Conservation (phyloP, 2,888 invertebrate species). For the Papilio demoleus region DNA sequence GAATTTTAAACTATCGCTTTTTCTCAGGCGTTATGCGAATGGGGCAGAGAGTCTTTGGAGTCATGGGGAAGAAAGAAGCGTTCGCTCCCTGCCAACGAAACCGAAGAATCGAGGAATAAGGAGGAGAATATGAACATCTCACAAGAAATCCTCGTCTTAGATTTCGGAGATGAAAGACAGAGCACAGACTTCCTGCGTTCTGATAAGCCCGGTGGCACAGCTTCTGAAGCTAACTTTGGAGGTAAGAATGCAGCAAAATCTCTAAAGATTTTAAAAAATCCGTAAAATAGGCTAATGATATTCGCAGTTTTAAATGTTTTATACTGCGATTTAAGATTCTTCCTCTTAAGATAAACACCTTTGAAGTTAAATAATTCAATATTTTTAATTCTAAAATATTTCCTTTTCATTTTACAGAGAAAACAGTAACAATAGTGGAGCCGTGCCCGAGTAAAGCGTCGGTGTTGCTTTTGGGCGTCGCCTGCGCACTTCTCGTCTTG, state of each 20-base stretch:
- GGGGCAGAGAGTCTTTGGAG: conserved; percentile 94
- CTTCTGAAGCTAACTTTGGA: conserved; percentile 87
- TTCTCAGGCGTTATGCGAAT: conserved; percentile 92
- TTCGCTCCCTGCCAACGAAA: conserved; percentile 84
- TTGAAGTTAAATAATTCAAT: too few species aligned
- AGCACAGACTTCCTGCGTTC: conserved; percentile 89
- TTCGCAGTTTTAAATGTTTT: too few species aligned
- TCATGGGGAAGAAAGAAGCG: conserved; percentile 96
- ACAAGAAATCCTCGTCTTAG: conserved; percentile 95
- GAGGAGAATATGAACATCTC: conserved; percentile 96
- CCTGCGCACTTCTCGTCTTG: conserved; percentile 94
- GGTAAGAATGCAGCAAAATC: conserved; percentile 80
- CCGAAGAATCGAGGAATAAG: conserved; percentile 84
- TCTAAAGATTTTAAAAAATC: too few species aligned
- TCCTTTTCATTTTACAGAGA: conserved; percentile 84
- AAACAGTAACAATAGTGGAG: conserved; percentile 95
- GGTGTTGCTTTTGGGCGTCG: conserved; percentile 94
- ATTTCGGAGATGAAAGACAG: conserved; percentile 95
- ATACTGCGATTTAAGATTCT: too few species aligned
- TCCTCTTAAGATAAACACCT: too few species aligned
- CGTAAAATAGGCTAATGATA: too few species aligned
- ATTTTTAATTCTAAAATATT: not conserved
- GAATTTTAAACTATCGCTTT: not conserved
- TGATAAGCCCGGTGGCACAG: conserved; percentile 87
- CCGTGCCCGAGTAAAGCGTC: conserved; percentile 96